These are phyloP conservation scores for Meloidogyne chitwoodi DNA, from an alignment of 1,140 invertebrate genomes.

Conservation along the genomic window DNA sequence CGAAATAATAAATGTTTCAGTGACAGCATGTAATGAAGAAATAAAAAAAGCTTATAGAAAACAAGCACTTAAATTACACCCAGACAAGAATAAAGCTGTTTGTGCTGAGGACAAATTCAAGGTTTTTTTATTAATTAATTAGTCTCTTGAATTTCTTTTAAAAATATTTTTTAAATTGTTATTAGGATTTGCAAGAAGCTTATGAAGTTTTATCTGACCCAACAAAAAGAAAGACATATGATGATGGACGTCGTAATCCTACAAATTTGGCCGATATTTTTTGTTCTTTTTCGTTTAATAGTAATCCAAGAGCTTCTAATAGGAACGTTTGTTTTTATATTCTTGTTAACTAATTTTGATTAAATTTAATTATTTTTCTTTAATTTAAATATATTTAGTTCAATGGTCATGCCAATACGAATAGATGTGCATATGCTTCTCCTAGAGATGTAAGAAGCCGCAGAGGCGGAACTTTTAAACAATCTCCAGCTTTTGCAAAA, in stretches of 20 bases:
- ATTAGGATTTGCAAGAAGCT: not conserved
- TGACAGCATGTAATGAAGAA: not conserved
- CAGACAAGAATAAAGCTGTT: not conserved
- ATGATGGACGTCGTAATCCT: not conserved
- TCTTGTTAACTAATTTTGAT: no score
- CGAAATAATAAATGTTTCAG: not conserved
- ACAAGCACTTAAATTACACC: not conserved
- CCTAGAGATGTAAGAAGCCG: not conserved
- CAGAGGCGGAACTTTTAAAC: not conserved
- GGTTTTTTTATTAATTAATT: not conserved
- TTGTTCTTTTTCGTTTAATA: not conserved
- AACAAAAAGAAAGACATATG: not conserved
- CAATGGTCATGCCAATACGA: not conserved
- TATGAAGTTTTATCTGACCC: not conserved
- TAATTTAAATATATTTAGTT: no score
- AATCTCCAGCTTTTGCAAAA: not conserved
- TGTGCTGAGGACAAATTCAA: not conserved
- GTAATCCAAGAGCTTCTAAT: not conserved
- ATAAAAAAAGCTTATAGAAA: not conserved
- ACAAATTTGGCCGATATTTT: not conserved
- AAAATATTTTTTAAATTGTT: not conserved
- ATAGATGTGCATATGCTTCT: not conserved
- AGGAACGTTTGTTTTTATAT: not conserved
- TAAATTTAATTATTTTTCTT: not conserved
- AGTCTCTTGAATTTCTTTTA: no score